Evolutionary conservation across 2,888 invertebrate genomes (phyloP).

Genomic region (Pseudococcus viburni): DNA sequence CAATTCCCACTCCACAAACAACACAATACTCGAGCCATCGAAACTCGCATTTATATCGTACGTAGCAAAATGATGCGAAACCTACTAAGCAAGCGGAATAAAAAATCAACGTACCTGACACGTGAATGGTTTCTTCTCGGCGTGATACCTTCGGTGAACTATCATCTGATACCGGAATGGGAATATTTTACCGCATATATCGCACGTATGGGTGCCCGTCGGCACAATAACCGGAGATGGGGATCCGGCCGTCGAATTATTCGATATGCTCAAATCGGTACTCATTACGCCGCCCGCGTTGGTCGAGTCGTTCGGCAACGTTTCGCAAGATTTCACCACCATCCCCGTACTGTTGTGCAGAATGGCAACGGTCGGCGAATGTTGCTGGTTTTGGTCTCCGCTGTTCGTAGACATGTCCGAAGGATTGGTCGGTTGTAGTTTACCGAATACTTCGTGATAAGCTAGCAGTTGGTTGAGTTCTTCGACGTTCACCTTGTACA

Average conservation of each 20-base stretch:
- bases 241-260: conserved; percentile 68
- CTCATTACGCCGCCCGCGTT: conserved; percentile 32
- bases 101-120: conserved; percentile 73
- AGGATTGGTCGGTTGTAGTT: conserved; percentile 72
- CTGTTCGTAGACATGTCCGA: conserved; percentile 53
- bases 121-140: conserved; percentile 87
- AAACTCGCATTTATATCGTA: background rate
- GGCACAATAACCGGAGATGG: conserved; percentile 69
- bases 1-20: background rate
- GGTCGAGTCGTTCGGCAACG: conserved; percentile 40
- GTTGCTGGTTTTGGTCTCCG: conserved; percentile 62
- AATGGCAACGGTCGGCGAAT: conserved; percentile 62
- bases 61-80: background rate
- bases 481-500: conserved; percentile 86
- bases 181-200: conserved; percentile 89
- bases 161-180: conserved; percentile 90
- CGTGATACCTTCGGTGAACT: conserved; percentile 88
- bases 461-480: conserved; percentile 87
- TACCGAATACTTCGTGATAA: conserved; percentile 88
- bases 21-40: background rate
- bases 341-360: conserved; percentile 59
- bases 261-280: conserved; percentile 60
- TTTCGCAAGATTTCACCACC: conserved; percentile 64
- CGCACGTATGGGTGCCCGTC: conserved; percentile 81
- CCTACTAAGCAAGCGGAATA: background rate